phyloP scores from a whole-genome alignment of 2,888 invertebrate species.

The Melieria crassipennis region DNA sequence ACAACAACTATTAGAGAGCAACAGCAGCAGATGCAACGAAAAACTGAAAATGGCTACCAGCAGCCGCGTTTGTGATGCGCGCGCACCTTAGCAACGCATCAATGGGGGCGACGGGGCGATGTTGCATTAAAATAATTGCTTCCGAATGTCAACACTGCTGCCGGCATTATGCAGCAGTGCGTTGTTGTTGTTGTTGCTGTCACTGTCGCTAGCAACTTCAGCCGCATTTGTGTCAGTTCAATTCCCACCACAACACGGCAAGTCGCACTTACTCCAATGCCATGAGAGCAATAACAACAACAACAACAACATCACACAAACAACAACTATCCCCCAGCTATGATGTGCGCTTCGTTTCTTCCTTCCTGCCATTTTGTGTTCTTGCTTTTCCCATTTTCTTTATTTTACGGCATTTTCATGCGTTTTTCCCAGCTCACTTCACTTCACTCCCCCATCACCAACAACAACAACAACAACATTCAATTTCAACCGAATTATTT shows the following conservation, averaged over 20 bases:
- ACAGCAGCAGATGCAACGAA: not conserved
- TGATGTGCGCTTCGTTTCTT: not conserved
- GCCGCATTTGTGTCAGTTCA: too few species aligned
- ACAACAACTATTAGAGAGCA: conserved; percentile 6
- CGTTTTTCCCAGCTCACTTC: too few species aligned
- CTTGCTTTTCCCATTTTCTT: not conserved
- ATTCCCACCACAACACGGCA: conserved; percentile 4
- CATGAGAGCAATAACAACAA: not conserved
- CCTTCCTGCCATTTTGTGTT: not conserved
- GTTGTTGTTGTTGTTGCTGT: not conserved
- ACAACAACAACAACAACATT: conserved; percentile 12
- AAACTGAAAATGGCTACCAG: not conserved
- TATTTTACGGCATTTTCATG: not conserved
- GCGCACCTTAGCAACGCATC: not conserved
- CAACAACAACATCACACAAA: not conserved
- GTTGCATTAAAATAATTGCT: conserved; percentile 59
- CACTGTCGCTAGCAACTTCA: not conserved
- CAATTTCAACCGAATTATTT: conserved; percentile 25
- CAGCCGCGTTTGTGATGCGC: conserved; percentile 25
- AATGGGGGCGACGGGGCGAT: conserved; percentile 38
- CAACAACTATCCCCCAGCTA: not conserved
- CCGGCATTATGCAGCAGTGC: conserved; percentile 26
- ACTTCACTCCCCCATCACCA: conserved; percentile 1
- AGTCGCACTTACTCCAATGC: too few species aligned
- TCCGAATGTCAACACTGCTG: conserved; percentile 54